A percentile compares a stretch with the other conserved stretches of the same genome.
Conservation (phyloP, 2,888 invertebrate species). For the Phania funesta region DNA sequence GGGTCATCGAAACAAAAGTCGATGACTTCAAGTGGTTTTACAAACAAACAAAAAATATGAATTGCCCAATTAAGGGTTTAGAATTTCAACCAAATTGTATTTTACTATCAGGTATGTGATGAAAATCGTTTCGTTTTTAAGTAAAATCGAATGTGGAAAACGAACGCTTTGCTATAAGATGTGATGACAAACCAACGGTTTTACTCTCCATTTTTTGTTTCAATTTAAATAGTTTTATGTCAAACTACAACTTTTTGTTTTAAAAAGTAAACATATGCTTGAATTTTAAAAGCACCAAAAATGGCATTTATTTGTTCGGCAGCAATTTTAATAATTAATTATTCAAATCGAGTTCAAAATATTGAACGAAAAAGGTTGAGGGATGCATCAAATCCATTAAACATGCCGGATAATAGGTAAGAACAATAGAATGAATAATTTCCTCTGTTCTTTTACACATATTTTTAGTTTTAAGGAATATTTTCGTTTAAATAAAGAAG, state of each 20-base stretch:
- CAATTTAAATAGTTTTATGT: background rate
- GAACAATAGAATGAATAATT: background rate
- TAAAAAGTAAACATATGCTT: background rate
- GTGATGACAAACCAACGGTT: conserved; percentile 15
- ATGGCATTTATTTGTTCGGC: conserved; percentile 7
- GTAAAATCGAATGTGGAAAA: background rate
- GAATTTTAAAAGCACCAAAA: background rate
- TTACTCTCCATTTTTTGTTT: conserved; percentile 15
- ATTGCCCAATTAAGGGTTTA: too few relatives aligned
- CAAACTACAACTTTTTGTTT: conserved; percentile 1
- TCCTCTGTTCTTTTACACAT: background rate
- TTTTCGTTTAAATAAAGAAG: background rate
- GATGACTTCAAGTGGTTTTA: too few relatives aligned
- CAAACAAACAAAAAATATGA: too few relatives aligned
- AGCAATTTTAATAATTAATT: too few relatives aligned
- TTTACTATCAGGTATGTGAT: conserved; percentile 3
- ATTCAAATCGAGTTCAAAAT: too few relatives aligned
- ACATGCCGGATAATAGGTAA: background rate
- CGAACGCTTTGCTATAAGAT: background rate
- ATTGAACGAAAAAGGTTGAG: conserved; percentile 8
- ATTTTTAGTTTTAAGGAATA: conserved; percentile 8
- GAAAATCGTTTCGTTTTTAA: conserved; percentile 8
- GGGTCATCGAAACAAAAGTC: too few relatives aligned
- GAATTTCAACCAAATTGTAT: too few relatives aligned
- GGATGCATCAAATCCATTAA: background rate